phyloP scores from a whole-genome alignment of 35 echinoderm and acorn worm genomes.

The Patiria miniata region DNA sequence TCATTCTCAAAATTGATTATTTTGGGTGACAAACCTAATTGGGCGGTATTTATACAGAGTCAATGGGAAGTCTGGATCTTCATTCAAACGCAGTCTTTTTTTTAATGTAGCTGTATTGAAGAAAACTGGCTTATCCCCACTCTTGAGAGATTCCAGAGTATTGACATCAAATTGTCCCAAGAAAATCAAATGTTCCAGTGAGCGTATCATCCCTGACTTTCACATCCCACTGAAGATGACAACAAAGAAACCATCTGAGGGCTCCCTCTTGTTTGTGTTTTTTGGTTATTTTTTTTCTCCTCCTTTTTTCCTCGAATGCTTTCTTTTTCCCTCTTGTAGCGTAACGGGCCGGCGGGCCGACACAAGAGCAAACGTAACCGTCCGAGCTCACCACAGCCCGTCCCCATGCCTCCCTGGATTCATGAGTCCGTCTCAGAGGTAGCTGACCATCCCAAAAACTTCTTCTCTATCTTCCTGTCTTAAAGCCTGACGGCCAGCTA shows the following conservation, averaged over 20 bases:
- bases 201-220: too few relatives aligned
- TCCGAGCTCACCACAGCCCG: slow-evolving; percentile 63
- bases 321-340: slow-evolving; percentile 46
- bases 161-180: too few relatives aligned
- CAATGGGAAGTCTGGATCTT: too few relatives aligned
- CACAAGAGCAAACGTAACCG: slow-evolving; percentile 69
- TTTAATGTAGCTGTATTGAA: too few relatives aligned
- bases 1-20: too few relatives aligned
- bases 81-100: too few relatives aligned
- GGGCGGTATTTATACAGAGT: too few relatives aligned
- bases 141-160: too few relatives aligned
- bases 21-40: too few relatives aligned
- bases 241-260: slow-evolving; percentile 1
- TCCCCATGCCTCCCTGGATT: slow-evolving; percentile 72
- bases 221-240: neutral
- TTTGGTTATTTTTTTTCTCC: neutral
- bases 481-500: neutral
- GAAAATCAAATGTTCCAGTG: too few relatives aligned
- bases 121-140: too few relatives aligned
- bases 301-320: slow-evolving; percentile 33
- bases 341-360: slow-evolving; percentile 66
- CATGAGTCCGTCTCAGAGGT: slow-evolving; percentile 75
- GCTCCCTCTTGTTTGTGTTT: neutral
- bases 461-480: too few relatives aligned
- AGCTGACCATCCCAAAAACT: neutral